These are phyloP conservation scores for Fregetta grallaria DNA, from an alignment of 2,113 vertebrate genomes.

Conservation along the genomic window DNA sequence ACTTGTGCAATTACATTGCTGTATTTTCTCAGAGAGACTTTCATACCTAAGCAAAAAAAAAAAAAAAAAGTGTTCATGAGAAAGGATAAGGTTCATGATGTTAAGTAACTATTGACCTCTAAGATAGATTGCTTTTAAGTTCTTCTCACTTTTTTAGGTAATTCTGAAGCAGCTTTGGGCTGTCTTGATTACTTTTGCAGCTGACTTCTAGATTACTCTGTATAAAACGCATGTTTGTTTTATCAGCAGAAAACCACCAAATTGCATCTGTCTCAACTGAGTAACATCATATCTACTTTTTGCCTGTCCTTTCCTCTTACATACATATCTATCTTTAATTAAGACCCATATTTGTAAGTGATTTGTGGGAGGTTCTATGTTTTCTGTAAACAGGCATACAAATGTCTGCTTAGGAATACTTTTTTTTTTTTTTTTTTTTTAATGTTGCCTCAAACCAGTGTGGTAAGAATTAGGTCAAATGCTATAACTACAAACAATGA, in stretches of 20 bases:
- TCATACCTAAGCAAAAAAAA: neutral
- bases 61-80: neutral
- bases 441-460: neutral
- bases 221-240: neutral
- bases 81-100: neutral
- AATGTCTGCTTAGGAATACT: neutral
- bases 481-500: neutral
- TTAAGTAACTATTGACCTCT: neutral
- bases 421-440: neutral
- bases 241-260: neutral
- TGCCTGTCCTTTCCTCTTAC: neutral
- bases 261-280: neutral
- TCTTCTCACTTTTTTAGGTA: accelerated
- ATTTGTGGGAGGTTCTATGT: neutral
- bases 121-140: neutral
- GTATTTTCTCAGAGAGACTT: neutral
- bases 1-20: neutral
- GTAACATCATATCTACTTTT: neutral
- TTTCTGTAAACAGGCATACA: neutral
- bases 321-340: neutral
- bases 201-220: neutral
- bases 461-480: neutral
- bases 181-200: neutral
- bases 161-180: neutral
- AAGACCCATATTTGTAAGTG: neutral